Base-by-base conservation (phyloP, 2,113 vertebrate genomes). In the Cromileptes altivelis region DNA sequence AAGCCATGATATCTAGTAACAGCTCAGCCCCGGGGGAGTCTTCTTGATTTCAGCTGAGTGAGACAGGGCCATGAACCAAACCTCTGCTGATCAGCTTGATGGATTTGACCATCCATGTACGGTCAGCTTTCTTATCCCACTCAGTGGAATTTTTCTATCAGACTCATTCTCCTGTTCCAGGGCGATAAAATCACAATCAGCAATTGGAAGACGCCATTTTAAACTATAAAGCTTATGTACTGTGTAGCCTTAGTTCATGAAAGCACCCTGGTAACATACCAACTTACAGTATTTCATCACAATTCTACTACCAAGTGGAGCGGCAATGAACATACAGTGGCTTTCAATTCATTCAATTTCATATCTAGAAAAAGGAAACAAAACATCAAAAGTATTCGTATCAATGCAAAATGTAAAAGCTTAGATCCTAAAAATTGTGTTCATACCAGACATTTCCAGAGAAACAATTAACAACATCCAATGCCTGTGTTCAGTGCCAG, bases 11-110 rank as follows among this genome's bases (percentile, higher is more conserved):
- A 82, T 82, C 23, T 47, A 7, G 76, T n/a, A 82, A 60, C 74
- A 67, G 70, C 74, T 69, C 77, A 61, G 69, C 70, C 75, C 72
- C 17, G 11, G 7, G 75, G 47, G 80, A 70, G 45, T 50, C 70
- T 67, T 85, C 71, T 79, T 53, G 70, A 84, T 84, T 86, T 86
- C 79, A 81, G 56, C 40, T 65, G 71, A 86, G 60, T 11, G 69
- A 84, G 47, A 74, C 30, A 42, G 53, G 53, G 53, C 37, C 8
- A 1, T 72, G 56, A 76, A 81, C 6, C 33, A 33, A 67, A 70
- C 58, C 72, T 60, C 57, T 23, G 27, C 11, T 27, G 62, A n/a
- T 73, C 42, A 45, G 57, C 27, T 49, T 82, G 68, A 85, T 84
- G 78, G 78, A 62, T 85, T 81, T 83, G 27, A 63, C 71, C 45